Base-by-base conservation (phyloP, 2,113 vertebrate species). In the Myotis davidii region DNA sequence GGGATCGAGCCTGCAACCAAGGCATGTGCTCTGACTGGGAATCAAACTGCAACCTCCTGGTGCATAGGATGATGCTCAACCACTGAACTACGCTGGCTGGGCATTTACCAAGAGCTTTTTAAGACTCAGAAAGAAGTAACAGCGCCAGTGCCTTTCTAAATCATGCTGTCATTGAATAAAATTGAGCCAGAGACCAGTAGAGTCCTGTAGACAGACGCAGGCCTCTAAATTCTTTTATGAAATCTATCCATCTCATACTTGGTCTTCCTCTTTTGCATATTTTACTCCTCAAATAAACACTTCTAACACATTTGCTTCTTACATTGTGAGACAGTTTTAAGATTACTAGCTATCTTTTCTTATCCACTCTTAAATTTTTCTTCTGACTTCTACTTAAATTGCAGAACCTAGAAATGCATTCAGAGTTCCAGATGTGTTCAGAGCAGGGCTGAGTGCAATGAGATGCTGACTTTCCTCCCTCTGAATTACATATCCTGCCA, bases 241-340 rank as follows among this genome's bases (percentile, higher is more conserved):
- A 81, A 37, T 74, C 25, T 74, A 74, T 29, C 12, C 14, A 39
- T 39, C 34, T 42, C 54, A 81, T 61, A 81, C 10, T 81, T 29
- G 54, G 14, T 59, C 4, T 61, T 81, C 78, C 78, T 39, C 8
- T 81, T 61, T 39, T 81, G 34, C 7, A 23, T 59, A n/a, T 79
- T 93, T 54, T 61, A 39, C 14, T 78, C 11, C 93, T 85, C 37
- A 93, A 86, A 89, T 83, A 91, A 94, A 88, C 3, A 94, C 69
- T 96, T 25, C 25, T 85, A 54, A 85, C 20, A 85, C 5, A 45
- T 78, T 73, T 88, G 25, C 8, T 67, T 91, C 7, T 39, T 65
- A 78, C 17, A 81, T 70, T 48, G 79, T 94, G 45, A 91, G 54
- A 67, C 50, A 0, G 21, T 89, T 92, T 94, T 12, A 94, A 96